These are phyloP conservation scores for Agonopterix arenella DNA, from an alignment of 2,888 invertebrate species.

Conservation along the genomic window DNA sequence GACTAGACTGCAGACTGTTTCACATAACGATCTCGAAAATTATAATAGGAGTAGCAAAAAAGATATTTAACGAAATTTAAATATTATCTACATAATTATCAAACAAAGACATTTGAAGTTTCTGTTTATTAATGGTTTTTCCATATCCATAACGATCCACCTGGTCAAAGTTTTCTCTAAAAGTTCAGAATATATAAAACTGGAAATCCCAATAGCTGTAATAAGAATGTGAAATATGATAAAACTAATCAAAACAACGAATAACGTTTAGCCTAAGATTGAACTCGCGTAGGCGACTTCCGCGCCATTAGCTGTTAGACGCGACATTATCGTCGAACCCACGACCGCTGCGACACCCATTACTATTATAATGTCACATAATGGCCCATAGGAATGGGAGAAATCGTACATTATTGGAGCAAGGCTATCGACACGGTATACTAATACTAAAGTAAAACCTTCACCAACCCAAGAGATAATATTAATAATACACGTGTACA, in stretches of 20 bases:
- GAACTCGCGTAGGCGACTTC: constrained; percentile 52
- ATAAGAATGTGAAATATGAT: constrained; percentile 3
- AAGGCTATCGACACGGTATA: not conserved
- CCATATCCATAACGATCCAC: too few species aligned
- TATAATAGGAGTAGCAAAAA: too few species aligned
- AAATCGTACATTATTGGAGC: constrained; percentile 3
- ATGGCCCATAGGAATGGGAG: constrained; percentile 14
- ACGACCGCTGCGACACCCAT: constrained; percentile 41
- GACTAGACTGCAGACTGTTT: too few species aligned
- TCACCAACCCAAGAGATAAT: not conserved
- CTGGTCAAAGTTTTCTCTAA: too few species aligned
- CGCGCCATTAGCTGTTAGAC: constrained; percentile 33
- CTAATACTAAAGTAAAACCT: not conserved
- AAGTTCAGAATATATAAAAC: not conserved
- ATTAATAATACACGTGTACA: not conserved
- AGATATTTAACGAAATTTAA: too few species aligned
- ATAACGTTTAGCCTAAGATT: constrained; percentile 10
- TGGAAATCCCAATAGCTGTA: not conserved
- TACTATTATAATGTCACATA: constrained; percentile 40
- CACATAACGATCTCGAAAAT: too few species aligned
- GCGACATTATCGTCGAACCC: constrained; percentile 33
- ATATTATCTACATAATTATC: too few species aligned
- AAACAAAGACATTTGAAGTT: too few species aligned
- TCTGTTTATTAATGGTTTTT: too few species aligned
- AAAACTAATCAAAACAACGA: constrained; percentile 9